Evolutionary conservation across 1,140 invertebrate species (phyloP).

Genomic region (Anadara kagoshimensis): DNA sequence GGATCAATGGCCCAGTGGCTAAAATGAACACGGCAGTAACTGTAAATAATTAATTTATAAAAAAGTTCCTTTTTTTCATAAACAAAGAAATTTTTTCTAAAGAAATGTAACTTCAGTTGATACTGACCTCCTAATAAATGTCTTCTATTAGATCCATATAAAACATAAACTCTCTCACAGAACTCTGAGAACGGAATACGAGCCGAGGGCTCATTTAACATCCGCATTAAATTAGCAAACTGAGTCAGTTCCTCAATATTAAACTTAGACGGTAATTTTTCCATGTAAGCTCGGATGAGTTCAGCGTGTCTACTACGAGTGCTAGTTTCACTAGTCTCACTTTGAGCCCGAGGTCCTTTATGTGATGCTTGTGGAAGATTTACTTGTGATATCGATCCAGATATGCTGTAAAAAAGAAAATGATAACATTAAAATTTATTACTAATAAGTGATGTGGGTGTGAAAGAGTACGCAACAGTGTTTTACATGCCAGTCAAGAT

Average conservation of each 20-base stretch:
- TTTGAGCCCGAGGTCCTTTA: background rate
- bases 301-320: constrained; percentile 5
- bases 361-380: background rate
- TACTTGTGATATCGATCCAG: constrained; percentile 8
- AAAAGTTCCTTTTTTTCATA: too few relatives aligned
- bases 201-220: constrained; percentile 32
- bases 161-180: constrained; percentile 69
- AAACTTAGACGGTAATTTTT: constrained; percentile 59
- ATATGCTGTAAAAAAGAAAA: constrained; percentile 26
- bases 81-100: too few relatives aligned
- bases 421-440: too few relatives aligned
- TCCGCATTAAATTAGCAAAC: constrained; percentile 67
- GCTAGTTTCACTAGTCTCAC: constrained; percentile 26
- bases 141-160: constrained; percentile 71
- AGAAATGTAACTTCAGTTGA: too few relatives aligned
- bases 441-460: too few relatives aligned
- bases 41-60: too few relatives aligned
- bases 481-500: too few relatives aligned
- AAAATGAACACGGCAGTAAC: too few relatives aligned
- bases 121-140: constrained; percentile 68
- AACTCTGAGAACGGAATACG: constrained; percentile 70
- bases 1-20: too few relatives aligned
- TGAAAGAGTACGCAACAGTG: too few relatives aligned
- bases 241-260: constrained; percentile 66
- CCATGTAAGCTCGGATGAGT: constrained; percentile 24